Conservation (phyloP, 2,888 invertebrate genomes). For the Trypoxylon attenuatum region DNA sequence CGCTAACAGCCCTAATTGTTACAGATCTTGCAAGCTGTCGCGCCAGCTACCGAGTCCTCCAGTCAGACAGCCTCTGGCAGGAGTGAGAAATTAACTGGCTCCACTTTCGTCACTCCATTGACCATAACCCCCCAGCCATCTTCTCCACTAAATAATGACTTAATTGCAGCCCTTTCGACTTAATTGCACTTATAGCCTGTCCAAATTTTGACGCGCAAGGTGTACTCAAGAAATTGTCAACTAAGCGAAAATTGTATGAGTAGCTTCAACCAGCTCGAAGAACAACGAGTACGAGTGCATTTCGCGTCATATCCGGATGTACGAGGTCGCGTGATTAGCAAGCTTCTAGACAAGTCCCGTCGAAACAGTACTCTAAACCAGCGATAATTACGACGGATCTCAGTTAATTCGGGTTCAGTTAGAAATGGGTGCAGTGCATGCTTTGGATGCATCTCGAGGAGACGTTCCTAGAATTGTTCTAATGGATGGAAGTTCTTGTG, state of each 20-base stretch:
- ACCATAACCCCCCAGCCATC: background rate
- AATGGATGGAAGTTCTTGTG: no score
- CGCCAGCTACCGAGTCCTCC: constrained; percentile 34
- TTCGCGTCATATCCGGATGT: background rate
- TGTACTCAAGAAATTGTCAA: background rate
- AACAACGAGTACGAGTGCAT: background rate
- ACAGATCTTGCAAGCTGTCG: constrained; percentile 55
- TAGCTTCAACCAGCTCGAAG: background rate
- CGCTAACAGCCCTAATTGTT: constrained; percentile 71
- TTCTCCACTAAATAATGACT: background rate
- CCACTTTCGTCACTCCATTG: background rate
- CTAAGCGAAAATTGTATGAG: background rate
- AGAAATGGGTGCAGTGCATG: constrained; percentile 12
- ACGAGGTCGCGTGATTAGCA: constrained; percentile 46
- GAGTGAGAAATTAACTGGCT: background rate
- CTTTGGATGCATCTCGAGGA: background rate
- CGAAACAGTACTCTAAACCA: constrained; percentile 62
- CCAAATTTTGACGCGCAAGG: background rate
- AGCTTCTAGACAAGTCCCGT: constrained; percentile 55
- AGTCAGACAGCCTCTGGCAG: constrained; percentile 2
- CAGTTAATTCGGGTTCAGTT: constrained; percentile 32
- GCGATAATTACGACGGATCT: constrained; percentile 52
- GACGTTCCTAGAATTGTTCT: background rate
- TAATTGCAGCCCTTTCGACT: background rate
- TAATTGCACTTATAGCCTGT: background rate